Evolutionary conservation across 2,113 vertebrate genomes (phyloP), one percentile per base, ranked within the genome.

Genomic region (Nansenia antarctica): DNA sequence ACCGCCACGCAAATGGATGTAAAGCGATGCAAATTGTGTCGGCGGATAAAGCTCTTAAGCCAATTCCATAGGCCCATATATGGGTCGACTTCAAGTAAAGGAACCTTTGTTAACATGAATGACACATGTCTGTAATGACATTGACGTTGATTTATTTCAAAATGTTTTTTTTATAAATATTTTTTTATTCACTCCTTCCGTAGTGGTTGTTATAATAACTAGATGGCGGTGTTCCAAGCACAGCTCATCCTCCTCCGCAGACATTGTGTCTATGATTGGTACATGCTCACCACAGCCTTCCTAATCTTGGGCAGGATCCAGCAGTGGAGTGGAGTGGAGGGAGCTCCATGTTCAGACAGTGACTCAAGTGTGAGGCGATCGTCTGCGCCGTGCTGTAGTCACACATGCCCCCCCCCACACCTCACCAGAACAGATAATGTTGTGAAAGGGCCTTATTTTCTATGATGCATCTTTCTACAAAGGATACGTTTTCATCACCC

Each of bases 291-390:
- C 37, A 26, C 45, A 9, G 26, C 9, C 62, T 2, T 39, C 62
- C 45, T 69, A 34, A 60, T 60, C 68, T 29, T 64, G 39, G 62
- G 45, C 20, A 22, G 39, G 26, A 9, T 59, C 61, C 49, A 35
- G 42, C 42, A 20, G 20, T 18, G 9, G 27, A 53, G 62, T 55
- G 49, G 26, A 65, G 62, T 55, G n/a, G n/a, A n/a, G n/a, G n/a
- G n/a, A n/a, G 57, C 39, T 9, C 29, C 34, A 34, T 60, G 58
- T 67, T 62, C 31, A 71, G 77, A 75, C 68, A 22, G 39, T 74
- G 67, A 73, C 27, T 60, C 68, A 54, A 72, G 60, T 57, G 64
- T 65, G 30, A 70, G 72, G 31, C 2, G 14, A 34, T 12, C 1
- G 11, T 27, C 27, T 54, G 52, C 37, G n/a, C n/a, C n/a, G n/a